Conservation (phyloP, 2,113 vertebrate genomes). For the Procavia capensis region DNA sequence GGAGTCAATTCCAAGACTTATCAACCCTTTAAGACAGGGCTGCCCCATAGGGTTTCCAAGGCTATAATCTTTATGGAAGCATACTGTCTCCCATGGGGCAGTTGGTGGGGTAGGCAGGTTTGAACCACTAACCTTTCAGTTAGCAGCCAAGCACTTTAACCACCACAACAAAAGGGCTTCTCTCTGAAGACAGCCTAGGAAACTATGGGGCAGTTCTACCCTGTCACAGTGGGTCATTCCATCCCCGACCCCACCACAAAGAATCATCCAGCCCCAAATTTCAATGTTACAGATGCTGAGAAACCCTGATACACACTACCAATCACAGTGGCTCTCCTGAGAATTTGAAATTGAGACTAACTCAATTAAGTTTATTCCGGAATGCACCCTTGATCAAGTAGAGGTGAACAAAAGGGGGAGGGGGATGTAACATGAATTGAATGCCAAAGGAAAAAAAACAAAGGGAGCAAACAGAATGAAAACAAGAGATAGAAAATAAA, state of each 20-base stretch:
- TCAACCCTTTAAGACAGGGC: too few relatives aligned
- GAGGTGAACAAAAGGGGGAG: not conserved
- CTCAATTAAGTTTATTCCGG: not conserved
- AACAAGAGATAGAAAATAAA: conserved; percentile 50
- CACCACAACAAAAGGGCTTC: too few relatives aligned
- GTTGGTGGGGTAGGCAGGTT: too few relatives aligned
- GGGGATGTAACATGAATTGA: not conserved
- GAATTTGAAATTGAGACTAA: conserved; percentile 10
- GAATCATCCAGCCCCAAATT: not conserved
- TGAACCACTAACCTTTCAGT: too few relatives aligned
- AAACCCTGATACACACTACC: not conserved
- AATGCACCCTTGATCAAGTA: not conserved
- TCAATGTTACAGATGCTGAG: not conserved
- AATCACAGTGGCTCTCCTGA: not conserved
- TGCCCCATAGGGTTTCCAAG: too few relatives aligned
- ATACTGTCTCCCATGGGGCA: too few relatives aligned
- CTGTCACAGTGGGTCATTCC: too few relatives aligned
- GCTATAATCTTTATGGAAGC: too few relatives aligned
- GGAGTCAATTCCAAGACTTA: too few relatives aligned
- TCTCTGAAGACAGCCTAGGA: too few relatives aligned
- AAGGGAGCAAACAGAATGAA: conserved; percentile 42
- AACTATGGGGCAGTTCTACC: too few relatives aligned
- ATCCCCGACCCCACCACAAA: not conserved
- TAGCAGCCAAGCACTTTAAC: too few relatives aligned
- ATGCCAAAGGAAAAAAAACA: conserved; percentile 17